Evolutionary conservation across 1,140 invertebrate species (phyloP).

Genomic region (Maconellicoccus hirsutus): DNA sequence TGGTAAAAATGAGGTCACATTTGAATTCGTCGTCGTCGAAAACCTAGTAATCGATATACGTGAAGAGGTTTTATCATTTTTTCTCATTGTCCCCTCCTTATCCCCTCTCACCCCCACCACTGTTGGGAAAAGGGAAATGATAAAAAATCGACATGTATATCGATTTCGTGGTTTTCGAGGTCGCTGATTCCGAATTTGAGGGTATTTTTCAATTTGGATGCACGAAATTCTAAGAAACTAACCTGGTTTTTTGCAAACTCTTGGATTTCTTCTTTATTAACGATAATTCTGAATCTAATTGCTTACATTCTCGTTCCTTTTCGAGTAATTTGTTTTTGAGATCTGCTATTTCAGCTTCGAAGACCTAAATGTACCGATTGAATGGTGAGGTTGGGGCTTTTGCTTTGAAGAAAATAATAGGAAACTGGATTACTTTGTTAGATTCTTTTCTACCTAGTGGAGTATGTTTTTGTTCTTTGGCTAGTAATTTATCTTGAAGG

Average conservation of each 20-base stretch:
- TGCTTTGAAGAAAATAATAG: not conserved
- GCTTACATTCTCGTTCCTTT: constrained; percentile 69
- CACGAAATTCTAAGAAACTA: constrained; percentile 31
- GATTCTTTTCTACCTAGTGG: not conserved
- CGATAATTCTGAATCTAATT: constrained; percentile 55
- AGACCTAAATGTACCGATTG: constrained; percentile 34
- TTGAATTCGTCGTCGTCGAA: too few relatives aligned
- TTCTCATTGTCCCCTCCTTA: too few relatives aligned
- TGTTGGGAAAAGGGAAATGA: too few relatives aligned
- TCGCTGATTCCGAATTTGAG: too few relatives aligned
- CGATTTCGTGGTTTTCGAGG: too few relatives aligned
- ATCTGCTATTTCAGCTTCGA: constrained; percentile 58
- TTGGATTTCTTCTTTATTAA: constrained; percentile 48
- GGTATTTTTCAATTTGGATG: too few relatives aligned
- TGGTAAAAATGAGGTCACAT: not conserved
- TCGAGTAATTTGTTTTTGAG: constrained; percentile 64
- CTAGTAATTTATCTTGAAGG: constrained; percentile 53
- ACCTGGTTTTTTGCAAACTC: constrained; percentile 48
- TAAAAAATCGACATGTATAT: too few relatives aligned
- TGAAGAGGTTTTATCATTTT: too few relatives aligned
- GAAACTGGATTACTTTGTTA: not conserved
- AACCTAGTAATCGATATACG: too few relatives aligned
- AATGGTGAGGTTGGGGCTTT: not conserved
- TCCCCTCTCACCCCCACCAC: too few relatives aligned
- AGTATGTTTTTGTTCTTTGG: constrained; percentile 26